Conservation (phyloP, 2,888 invertebrate species). For the Catocala nupta region DNA sequence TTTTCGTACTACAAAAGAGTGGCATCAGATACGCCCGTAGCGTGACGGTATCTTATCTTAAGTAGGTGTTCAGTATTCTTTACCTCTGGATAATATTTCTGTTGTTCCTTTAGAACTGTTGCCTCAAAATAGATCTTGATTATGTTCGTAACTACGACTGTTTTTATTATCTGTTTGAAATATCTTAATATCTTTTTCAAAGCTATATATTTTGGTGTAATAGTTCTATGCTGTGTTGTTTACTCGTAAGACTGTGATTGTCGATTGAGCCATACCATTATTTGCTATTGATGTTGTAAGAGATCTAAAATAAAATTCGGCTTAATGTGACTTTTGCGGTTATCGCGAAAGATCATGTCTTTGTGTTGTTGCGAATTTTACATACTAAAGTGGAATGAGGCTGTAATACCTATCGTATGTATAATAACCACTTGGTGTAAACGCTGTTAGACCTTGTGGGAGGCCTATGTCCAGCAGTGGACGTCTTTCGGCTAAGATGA, state of each 20-base stretch:
- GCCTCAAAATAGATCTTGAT: conserved; percentile 55
- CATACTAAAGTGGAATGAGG: background rate
- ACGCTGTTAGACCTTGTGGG: too few relatives aligned
- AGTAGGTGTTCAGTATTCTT: conserved; percentile 34
- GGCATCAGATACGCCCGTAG: conserved; percentile 15
- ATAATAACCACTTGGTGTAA: too few relatives aligned
- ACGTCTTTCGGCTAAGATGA: too few relatives aligned
- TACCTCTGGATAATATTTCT: conserved; percentile 39
- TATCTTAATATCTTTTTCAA: conserved; percentile 19
- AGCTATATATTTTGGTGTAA: conserved; percentile 7
- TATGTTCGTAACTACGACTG: conserved; percentile 12
- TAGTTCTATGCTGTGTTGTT: background rate
- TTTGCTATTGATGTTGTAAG: background rate
- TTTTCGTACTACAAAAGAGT: conserved; percentile 5
- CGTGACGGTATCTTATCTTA: conserved; percentile 36
- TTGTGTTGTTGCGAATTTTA: background rate
- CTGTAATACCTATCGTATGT: too few relatives aligned
- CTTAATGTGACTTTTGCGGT: background rate
- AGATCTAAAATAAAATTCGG: background rate
- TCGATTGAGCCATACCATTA: background rate
- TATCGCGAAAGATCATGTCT: background rate
- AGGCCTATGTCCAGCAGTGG: too few relatives aligned
- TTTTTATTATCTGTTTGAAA: conserved; percentile 28
- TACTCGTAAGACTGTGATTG: background rate
- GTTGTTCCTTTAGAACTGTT: conserved; percentile 45